Conservation (phyloP, 1,140 invertebrate species). For the Lamellibrachia luymesi region DNA sequence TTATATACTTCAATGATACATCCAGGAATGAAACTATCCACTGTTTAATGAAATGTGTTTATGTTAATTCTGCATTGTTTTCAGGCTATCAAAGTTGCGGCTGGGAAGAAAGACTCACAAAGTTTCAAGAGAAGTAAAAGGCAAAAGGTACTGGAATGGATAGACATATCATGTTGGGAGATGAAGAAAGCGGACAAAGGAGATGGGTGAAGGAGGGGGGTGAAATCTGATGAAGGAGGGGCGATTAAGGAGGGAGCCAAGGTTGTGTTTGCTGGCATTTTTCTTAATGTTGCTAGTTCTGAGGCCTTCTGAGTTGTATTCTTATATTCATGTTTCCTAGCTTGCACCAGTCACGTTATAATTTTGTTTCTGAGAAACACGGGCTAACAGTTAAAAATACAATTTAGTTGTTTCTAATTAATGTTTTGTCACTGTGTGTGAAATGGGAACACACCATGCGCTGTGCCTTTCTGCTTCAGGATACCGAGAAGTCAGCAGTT, state of each 20-base stretch:
- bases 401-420: no score
- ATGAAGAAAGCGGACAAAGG: no score
- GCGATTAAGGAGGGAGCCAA: no score
- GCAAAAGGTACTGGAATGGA: conserved; percentile 65
- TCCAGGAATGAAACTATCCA: neutral
- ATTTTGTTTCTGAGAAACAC: no score
- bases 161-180: no score
- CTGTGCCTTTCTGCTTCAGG: conserved; percentile 31
- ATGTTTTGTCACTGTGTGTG: no score
- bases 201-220: no score
- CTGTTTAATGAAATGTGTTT: conserved; percentile 63
- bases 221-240: no score
- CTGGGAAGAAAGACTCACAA: conserved; percentile 74
- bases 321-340: no score
- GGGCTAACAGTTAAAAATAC: neutral
- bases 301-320: no score
- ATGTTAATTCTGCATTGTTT: neutral
- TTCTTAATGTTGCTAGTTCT: neutral
- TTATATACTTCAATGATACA: neutral
- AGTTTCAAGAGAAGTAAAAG: conserved; percentile 80
- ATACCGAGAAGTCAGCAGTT: conserved; percentile 65
- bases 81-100: conserved; percentile 32
- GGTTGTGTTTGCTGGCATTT: no score
- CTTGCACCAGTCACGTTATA: no score
- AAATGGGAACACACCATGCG: neutral